Evolutionary conservation across 2,113 vertebrate genomes (phyloP), one percentile per base, ranked within the genome.

Genomic region (Microcebus griseorufus): DNA sequence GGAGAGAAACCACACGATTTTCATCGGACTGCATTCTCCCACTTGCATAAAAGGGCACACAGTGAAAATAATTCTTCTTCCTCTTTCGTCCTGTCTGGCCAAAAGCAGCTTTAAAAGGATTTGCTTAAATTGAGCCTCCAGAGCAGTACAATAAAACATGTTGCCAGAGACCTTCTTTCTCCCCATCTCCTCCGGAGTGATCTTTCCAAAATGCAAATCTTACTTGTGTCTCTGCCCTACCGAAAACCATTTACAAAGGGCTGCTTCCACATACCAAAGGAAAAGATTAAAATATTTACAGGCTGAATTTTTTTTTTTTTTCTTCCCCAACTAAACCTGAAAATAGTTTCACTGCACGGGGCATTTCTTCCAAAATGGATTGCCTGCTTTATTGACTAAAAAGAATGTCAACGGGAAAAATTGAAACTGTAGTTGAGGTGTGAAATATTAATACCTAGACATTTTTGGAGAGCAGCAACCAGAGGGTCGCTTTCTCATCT

Each of bases 131-230:
- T 72, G 70, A 88, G 45, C 45, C 55, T 94, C 45, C 23, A 69
- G 76, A 89, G 78, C 65, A 79, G 75, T 85, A 76, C 82, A 91
- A 94, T 92, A 32, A 95, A 90, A n/a, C 70, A 73, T 69, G 79
- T 96, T 93, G 45, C 60, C 27, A 32, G 48, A 93, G 72, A 96
- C n/a, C 55, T 81, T 88, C 58, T 86, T 45, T 84, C 29, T 86
- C 48, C 7, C 62, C 27, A 11, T 67, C 39, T 45, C 86, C 88
- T 96, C 55, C 70, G n/a, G 69, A 90, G 39, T n/a, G 86, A 92
- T 86, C 86, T 91, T 89, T 94, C 89, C 96, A 93, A 95, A 85
- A 96, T 95, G 69, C 75, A 96, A 93, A 94, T 96, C 39, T 89
- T 85, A 58, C 72, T 32, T 32, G 22, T 64, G 67, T 72, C 73